Evolutionary conservation across 2,888 invertebrate genomes (phyloP), one percentile per base, ranked within the genome.

Genomic region (Dicyrtoma fusca): DNA sequence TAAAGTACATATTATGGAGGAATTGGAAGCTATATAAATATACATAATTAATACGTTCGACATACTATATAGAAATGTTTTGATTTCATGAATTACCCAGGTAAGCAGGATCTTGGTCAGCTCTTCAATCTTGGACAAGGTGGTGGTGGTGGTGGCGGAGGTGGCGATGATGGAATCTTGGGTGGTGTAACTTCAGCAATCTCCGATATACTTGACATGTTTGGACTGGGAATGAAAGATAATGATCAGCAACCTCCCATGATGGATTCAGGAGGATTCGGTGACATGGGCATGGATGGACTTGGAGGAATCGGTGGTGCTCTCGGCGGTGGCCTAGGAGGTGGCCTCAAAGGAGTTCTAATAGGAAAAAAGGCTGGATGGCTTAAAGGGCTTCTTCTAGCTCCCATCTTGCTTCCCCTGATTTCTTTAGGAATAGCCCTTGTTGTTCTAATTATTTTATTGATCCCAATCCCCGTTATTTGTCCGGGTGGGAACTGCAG

Each of bases 341-440:
- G 65, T 51, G 65, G 61, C 14, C 8, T 75, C 5, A 62, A 59
- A 14, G 74, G 74, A 47, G 14, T 74, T 26, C 23, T 59, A 14
- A 57, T 62, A 42, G 71, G 75, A 10, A 61, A 61, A 42, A 61
- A 61, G 34, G 42, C 42, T n/a, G 34, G 63, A 10, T 71, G 71
- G 57, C 23, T 75, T 1, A 53, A 64, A 2, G 51, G 49, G 49
- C 70, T 74, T 26, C 21, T 76, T n/a, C 45, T 74, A 13, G 68
- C 74, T 19, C 74, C 76, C 3, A 68, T 77, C 11, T 21, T 75
- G 0, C 65, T 77, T 14, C 74, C 76, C 0, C 26, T 74, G 21
- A 72, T 74, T 13, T 34, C 73, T 17, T 42, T 76, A 5, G 69
- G 71, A 1, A 55, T 71, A n/a, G 34, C 63, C 1, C 5, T 65